phyloP scores from a whole-genome alignment of 2,888 invertebrate species.

The Nebria salina region DNA sequence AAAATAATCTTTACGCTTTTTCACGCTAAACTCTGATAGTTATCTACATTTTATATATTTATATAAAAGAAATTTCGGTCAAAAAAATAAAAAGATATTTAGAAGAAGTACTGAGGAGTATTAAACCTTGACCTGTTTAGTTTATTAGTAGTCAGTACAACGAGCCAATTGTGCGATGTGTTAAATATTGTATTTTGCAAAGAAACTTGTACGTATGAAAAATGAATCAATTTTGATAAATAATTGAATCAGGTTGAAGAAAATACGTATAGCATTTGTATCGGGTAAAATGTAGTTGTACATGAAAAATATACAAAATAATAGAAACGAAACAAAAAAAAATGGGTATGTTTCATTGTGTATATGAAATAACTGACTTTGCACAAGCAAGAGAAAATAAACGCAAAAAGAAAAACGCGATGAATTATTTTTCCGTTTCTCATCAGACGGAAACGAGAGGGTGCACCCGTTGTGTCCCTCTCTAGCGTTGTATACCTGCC shows the following conservation, averaged over 20 bases:
- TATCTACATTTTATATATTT: neutral
- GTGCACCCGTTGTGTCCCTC: constrained; percentile 11
- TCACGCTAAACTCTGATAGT: neutral
- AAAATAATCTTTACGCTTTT: neutral
- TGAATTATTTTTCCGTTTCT: constrained; percentile 43
- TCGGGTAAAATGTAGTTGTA: neutral
- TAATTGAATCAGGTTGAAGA: too few relatives aligned
- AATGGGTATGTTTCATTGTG: neutral
- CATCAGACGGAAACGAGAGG: constrained; percentile 20
- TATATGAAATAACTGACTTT: constrained; percentile 34
- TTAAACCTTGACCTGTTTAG: too few relatives aligned
- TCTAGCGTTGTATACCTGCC: constrained; percentile 4
- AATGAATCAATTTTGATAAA: too few relatives aligned
- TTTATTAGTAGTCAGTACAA: too few relatives aligned
- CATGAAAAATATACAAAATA: neutral
- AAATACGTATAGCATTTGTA: neutral
- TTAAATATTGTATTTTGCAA: too few relatives aligned
- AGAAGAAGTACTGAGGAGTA: too few relatives aligned
- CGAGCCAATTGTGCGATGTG: too few relatives aligned
- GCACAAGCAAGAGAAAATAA: constrained; percentile 33
- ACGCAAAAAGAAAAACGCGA: constrained; percentile 18
- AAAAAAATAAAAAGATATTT: too few relatives aligned
- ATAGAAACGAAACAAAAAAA: neutral
- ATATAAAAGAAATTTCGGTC: neutral
- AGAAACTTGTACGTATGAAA: too few relatives aligned